Base-by-base conservation (phyloP, 2,888 invertebrate species). In the Drosophila colorata region DNA sequence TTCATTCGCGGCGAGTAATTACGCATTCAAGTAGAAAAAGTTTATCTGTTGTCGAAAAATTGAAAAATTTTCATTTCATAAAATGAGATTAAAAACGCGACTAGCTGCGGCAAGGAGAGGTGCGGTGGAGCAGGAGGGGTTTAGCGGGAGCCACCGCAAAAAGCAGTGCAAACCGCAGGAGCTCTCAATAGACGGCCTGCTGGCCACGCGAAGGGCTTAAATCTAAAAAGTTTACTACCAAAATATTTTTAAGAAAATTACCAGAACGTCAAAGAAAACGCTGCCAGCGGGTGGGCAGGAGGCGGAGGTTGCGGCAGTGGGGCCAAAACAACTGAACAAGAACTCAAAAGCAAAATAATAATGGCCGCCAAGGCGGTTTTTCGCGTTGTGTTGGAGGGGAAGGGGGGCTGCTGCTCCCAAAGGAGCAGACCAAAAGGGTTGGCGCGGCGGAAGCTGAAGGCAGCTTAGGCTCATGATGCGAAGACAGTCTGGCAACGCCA, bases 11-110 rank as follows among this genome's bases (percentile, higher is more conserved):
- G 78, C 80, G 53, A 82, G 87, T 86, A 87, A 86, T 86, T 81
- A 85, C 83, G 88, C 86, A 86, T 87, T 87, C 83, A 83, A 87
- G 86, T 81, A 78, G 87, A 87, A 87, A 87, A 87, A 87, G 86
- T 87, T 87, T 87, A 87, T 86, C 86, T 86, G 79, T 87, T 78
- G 87, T 81, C 79, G 81, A 86, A 81, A 84, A 87, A 86, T 86
- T 87, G 79, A 83, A 87, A 86, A 85, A 83, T 86, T 83, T 81
- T 87, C 86, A 81, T 87, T 87, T 87, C 88, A 87, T 86, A 88
- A 87, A 86, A 87, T 87, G 88, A 86, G 86, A 87, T 87, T 87
- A 87, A 86, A 78, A 83, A 70, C 83, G 66, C 66, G 38, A 71
- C 13, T 37, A 4, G 28, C 20, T 13, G 38, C n/a, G n/a, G 13